These are phyloP conservation scores for Lycorma delicatula DNA, from an alignment of 1,140 invertebrate species.

Conservation along the genomic window DNA sequence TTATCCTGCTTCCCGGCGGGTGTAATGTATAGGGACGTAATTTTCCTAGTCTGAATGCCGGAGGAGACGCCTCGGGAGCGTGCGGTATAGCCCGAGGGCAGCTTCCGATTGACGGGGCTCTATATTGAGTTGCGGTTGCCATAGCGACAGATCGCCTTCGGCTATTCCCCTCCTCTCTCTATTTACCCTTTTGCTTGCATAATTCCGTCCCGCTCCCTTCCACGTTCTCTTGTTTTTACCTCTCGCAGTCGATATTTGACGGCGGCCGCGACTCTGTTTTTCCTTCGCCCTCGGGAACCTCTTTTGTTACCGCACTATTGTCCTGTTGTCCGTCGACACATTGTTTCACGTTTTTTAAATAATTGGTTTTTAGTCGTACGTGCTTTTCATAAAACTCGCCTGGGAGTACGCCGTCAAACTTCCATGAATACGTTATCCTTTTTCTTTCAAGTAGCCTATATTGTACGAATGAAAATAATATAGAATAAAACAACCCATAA, in stretches of 20 bases:
- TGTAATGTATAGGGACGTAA: slow-evolving; percentile 4
- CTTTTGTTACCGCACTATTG: too few relatives aligned
- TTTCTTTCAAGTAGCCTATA: too few relatives aligned
- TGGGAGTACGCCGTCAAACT: too few relatives aligned
- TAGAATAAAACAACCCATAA: too few relatives aligned
- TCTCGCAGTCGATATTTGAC: background rate
- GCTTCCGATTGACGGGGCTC: slow-evolving; percentile 1
- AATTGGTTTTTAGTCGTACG: too few relatives aligned
- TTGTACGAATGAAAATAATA: too few relatives aligned
- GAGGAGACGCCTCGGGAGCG: background rate
- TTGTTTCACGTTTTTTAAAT: too few relatives aligned
- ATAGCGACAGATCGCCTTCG: background rate
- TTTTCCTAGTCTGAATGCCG: background rate
- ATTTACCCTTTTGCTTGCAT: slow-evolving; percentile 4
- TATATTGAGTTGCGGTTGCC: slow-evolving; percentile 2
- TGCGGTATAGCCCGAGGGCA: background rate
- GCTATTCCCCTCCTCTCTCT: background rate
- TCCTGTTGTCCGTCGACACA: too few relatives aligned
- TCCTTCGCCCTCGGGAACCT: too few relatives aligned
- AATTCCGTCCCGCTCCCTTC: background rate
- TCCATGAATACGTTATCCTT: too few relatives aligned
- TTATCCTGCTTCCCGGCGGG: background rate
- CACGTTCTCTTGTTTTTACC: background rate
- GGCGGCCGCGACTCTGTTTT: too few relatives aligned
- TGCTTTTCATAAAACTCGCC: too few relatives aligned